These are phyloP conservation scores for Antennarius striatus DNA, from an alignment of 2,113 vertebrate species.

Conservation along the genomic window DNA sequence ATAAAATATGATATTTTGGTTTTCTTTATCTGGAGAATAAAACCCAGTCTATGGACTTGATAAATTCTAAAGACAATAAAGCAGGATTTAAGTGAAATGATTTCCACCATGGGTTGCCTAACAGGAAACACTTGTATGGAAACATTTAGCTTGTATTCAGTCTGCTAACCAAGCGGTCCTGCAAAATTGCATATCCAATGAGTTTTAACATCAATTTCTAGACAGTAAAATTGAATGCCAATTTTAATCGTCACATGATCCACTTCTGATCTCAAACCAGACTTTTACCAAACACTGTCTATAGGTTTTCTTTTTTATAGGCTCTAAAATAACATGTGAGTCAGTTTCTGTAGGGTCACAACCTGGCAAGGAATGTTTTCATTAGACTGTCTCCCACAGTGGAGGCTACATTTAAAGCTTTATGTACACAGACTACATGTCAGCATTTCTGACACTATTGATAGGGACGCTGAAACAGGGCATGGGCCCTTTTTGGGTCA, in stretches of 20 bases:
- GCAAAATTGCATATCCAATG: conserved; percentile 24
- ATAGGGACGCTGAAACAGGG: conserved; percentile 41
- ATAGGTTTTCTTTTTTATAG: conserved; percentile 17
- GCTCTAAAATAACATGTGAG: conserved; percentile 35
- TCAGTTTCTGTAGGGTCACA: conserved; percentile 59
- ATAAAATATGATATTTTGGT: too few species aligned
- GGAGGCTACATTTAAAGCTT: conserved; percentile 54
- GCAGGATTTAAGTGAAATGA: conserved; percentile 35
- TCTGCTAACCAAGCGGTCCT: conserved; percentile 19
- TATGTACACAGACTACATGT: conserved; percentile 33
- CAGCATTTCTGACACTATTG: conserved; percentile 39
- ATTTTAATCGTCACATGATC: conserved; percentile 60
- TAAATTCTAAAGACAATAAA: conserved; percentile 33
- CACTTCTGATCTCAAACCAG: conserved; percentile 38
- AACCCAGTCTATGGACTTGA: background rate
- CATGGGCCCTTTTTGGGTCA: conserved; percentile 38
- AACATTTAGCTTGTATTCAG: conserved; percentile 33
- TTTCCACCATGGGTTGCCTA: conserved; percentile 25
- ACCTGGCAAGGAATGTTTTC: conserved; percentile 61
- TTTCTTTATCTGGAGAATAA: too few species aligned
- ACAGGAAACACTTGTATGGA: conserved; percentile 26
- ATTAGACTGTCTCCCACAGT: conserved; percentile 56
- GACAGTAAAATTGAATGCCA: conserved; percentile 35
- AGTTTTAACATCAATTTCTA: conserved; percentile 38
- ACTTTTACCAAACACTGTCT: conserved; percentile 45